phyloP scores from a whole-genome alignment of 2,888 invertebrate genomes.

The Platycheirus albimanus region DNA sequence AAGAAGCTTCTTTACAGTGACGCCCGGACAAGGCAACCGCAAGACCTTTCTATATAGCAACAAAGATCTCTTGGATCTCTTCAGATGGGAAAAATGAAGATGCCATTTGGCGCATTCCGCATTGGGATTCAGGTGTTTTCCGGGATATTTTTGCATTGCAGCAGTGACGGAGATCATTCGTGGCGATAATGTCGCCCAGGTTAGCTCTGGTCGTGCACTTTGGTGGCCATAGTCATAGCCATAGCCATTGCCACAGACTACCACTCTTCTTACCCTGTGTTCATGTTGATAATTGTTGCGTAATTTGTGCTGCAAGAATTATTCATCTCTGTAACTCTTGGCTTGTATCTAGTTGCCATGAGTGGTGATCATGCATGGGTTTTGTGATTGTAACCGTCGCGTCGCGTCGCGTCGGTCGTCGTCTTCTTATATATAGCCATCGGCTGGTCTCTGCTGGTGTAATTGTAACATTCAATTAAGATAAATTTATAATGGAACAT shows the following conservation, averaged over 20 bases:
- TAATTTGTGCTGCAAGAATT: conserved; percentile 68
- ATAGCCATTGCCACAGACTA: conserved; percentile 22
- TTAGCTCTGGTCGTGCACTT: conserved; percentile 60
- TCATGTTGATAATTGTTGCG: conserved; percentile 74
- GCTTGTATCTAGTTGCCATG: not conserved
- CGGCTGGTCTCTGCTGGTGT: no score
- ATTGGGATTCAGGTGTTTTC: conserved; percentile 61
- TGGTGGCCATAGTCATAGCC: conserved; percentile 53
- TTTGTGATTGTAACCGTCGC: conserved; percentile 55
- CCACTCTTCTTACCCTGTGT: conserved; percentile 37
- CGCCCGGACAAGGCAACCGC: not conserved
- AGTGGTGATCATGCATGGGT: conserved; percentile 62
- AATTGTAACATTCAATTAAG: conserved; percentile 71
- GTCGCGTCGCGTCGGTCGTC: not conserved
- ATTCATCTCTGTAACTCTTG: conserved; percentile 31
- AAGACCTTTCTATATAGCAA: no score
- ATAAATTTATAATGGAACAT: conserved; percentile 70
- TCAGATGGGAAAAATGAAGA: conserved; percentile 60
- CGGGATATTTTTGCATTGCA: conserved; percentile 67
- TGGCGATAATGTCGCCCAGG: conserved; percentile 69
- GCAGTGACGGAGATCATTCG: conserved; percentile 43
- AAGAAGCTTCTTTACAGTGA: not conserved
- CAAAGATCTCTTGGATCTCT: conserved; percentile 2
- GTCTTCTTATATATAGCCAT: no score
- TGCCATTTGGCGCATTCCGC: conserved; percentile 66